These are phyloP conservation scores for Drosophila austrosaltans DNA, from an alignment of 2,888 invertebrate genomes.

Conservation along the genomic window DNA sequence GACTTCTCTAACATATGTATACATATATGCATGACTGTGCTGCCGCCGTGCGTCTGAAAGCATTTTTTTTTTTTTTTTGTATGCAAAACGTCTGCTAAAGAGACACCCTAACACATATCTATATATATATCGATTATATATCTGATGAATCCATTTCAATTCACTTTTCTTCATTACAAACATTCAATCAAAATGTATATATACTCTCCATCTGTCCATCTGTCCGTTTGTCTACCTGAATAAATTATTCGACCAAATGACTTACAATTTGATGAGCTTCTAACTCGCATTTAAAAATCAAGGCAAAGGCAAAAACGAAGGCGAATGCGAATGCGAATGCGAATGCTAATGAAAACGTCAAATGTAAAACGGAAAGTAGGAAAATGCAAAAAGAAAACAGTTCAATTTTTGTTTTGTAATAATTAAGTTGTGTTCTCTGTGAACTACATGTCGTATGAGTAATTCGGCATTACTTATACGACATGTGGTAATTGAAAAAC, in stretches of 20 bases:
- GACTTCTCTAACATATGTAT: background rate
- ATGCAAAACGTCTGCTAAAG: background rate
- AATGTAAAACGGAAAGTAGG: background rate
- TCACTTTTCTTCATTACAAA: background rate
- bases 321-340: background rate
- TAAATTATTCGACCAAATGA: background rate
- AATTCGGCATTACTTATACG: background rate
- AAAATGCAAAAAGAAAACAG: background rate
- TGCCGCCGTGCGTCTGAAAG: background rate
- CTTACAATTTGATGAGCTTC: background rate
- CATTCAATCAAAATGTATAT: background rate
- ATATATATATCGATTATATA: no score
- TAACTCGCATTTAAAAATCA: background rate
- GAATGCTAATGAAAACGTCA: conserved; percentile 1
- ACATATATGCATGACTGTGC: background rate
- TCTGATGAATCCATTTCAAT: no score
- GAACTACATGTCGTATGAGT: no score
- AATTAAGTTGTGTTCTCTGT: no score
- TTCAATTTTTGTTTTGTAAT: background rate
- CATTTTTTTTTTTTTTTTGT: background rate
- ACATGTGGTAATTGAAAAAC: background rate
- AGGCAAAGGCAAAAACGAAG: background rate
- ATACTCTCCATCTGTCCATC: background rate
- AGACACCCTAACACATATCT: no score
- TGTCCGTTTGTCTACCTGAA: background rate